These are phyloP conservation scores for Heliconius aoede DNA, from an alignment of 2,888 invertebrate genomes.

Conservation along the genomic window DNA sequence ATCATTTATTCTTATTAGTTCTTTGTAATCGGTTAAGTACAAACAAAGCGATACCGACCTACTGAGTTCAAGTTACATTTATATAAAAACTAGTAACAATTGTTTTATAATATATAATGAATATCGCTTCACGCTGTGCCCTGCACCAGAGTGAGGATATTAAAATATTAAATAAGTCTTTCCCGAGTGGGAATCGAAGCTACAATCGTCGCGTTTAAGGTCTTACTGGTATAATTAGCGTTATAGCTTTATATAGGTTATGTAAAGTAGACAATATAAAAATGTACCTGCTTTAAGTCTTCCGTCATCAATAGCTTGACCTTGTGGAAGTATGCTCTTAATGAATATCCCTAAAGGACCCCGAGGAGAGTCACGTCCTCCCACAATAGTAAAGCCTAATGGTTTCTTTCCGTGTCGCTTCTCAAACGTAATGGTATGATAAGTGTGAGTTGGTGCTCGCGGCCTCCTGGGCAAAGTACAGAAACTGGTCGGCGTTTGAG, in stretches of 20 bases:
- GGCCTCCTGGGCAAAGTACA: conserved; percentile 89
- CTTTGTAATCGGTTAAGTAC: conserved; percentile 23
- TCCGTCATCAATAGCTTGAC: conserved; percentile 93
- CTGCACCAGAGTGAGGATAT: too few species aligned
- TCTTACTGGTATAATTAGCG: too few species aligned
- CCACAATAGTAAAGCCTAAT: conserved; percentile 95
- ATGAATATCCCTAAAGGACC: conserved; percentile 94
- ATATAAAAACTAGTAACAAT: conserved; percentile 14
- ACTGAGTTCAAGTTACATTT: conserved; percentile 53
- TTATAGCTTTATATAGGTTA: background rate
- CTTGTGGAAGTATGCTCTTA: conserved; percentile 91
- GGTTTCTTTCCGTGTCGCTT: conserved; percentile 93
- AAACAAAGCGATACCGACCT: conserved; percentile 49
- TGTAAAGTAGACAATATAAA: background rate
- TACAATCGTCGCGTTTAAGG: too few species aligned
- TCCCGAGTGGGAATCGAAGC: too few species aligned
- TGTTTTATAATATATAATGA: too few species aligned
- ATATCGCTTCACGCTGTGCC: too few species aligned
- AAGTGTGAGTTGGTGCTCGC: conserved; percentile 86
- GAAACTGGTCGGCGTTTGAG: conserved; percentile 84
- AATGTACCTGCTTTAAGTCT: conserved; percentile 89
- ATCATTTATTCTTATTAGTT: conserved; percentile 27
- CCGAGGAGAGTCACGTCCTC: conserved; percentile 92
- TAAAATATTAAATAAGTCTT: too few species aligned
- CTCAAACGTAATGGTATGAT: conserved; percentile 89